Evolutionary conservation across 2,113 vertebrate species (phyloP).

Genomic region (Anarhynchus alexandrinus): DNA sequence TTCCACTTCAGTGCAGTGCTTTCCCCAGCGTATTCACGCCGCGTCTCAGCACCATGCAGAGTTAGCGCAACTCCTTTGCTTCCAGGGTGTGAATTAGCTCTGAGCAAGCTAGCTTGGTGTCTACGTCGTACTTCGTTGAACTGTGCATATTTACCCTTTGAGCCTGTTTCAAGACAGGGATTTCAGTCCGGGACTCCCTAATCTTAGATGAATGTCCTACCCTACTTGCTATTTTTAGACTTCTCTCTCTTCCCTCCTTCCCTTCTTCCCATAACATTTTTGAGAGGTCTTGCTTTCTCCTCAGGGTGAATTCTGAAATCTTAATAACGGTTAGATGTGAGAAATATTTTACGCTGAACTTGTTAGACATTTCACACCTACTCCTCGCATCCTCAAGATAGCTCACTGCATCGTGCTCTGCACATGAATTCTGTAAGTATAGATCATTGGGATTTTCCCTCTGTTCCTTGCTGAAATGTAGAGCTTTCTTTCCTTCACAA

Average conservation of each 20-base stretch:
- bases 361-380: not conserved
- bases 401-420: not conserved
- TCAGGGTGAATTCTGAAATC: not conserved
- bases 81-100: not conserved
- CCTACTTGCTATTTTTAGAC: not conserved
- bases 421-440: not conserved
- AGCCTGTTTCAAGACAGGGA: not conserved
- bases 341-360: not conserved
- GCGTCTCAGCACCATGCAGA: not conserved
- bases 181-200: not conserved
- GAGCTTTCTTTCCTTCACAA: not conserved
- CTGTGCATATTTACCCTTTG: not conserved
- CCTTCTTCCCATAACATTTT: not conserved
- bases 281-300: not conserved
- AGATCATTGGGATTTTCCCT: not conserved
- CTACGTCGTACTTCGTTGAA: not conserved
- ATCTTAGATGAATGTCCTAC: not conserved
- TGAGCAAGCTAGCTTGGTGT: not conserved
- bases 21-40: not conserved
- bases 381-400: not conserved
- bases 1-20: not conserved
- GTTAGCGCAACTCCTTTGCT: not conserved
- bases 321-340: not conserved
- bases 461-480: not conserved
- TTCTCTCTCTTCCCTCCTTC: not conserved